phyloP scores from a whole-genome alignment of 1,140 invertebrate genomes.

The Lepidotrigona ventralis region DNA sequence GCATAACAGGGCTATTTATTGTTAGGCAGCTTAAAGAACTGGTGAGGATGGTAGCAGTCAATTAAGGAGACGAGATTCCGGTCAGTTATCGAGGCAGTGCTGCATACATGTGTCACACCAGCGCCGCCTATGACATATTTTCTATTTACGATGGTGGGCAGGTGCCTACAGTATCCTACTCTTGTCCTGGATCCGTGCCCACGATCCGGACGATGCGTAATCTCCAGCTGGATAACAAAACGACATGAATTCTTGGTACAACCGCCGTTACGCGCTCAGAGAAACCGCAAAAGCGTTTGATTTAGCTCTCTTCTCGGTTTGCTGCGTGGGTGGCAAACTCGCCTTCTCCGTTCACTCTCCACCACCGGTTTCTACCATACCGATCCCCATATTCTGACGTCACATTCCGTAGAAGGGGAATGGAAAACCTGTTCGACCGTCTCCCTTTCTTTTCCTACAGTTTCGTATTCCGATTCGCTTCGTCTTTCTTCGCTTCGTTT shows the following conservation, averaged over 20 bases:
- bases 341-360: slow-evolving; percentile 37
- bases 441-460: slow-evolving; percentile 27
- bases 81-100: background rate
- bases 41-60: background rate
- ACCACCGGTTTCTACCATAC: slow-evolving; percentile 10
- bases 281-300: slow-evolving; percentile 62
- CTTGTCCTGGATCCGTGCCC: slow-evolving; percentile 44
- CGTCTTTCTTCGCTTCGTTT: background rate
- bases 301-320: slow-evolving; percentile 39
- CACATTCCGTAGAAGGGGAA: slow-evolving; percentile 44
- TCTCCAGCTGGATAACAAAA: slow-evolving; percentile 55
- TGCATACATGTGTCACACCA: background rate
- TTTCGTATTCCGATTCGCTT: slow-evolving; percentile 17
- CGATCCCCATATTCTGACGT: slow-evolving; percentile 46
- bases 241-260: slow-evolving; percentile 49
- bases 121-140: slow-evolving; percentile 34
- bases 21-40: background rate
- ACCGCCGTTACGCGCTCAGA: slow-evolving; percentile 54
- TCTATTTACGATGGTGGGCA: slow-evolving; percentile 32
- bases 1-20: background rate
- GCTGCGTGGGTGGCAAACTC: slow-evolving; percentile 50
- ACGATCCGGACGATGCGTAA: slow-evolving; percentile 29
- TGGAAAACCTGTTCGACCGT: slow-evolving; percentile 48
- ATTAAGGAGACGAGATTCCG: background rate
- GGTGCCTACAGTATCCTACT: slow-evolving; percentile 4